A percentile compares a stretch with the other conserved stretches of the same genome.
Conservation (phyloP, 2,888 invertebrate genomes). For the Platycnemis pennipes region DNA sequence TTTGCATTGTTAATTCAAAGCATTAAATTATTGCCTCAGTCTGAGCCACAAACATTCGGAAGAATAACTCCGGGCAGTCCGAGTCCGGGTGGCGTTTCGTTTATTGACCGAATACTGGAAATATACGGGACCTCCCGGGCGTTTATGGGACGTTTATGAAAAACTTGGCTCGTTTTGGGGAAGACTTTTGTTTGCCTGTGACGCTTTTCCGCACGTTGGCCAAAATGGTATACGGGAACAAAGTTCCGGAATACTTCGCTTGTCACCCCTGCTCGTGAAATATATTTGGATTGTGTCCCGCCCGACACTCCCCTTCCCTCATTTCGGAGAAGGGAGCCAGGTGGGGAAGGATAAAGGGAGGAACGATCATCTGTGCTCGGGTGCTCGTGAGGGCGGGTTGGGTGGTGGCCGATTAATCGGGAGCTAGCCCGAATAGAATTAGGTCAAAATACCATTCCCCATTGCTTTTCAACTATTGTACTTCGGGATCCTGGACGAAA, state of each 20-base stretch:
- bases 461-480: background rate
- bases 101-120: background rate
- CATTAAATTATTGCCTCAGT: background rate
- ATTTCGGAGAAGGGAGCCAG: background rate
- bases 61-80: background rate
- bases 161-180: background rate
- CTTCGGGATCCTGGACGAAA: background rate
- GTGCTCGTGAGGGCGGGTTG: background rate
- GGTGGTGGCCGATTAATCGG: background rate
- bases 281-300: constrained; percentile 28
- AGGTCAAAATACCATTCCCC: background rate
- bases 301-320: background rate
- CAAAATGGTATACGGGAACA: background rate
- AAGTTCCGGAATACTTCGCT: constrained; percentile 7
- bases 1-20: background rate
- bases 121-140: background rate
- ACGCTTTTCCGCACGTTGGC: constrained; percentile 18
- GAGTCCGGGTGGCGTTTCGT: background rate
- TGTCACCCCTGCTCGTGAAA: background rate
- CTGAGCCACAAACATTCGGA: background rate
- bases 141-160: constrained; percentile 18
- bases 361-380: background rate
- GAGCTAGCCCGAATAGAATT: background rate
- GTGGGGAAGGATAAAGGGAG: background rate
- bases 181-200: background rate